These are phyloP conservation scores for Rhopalosiphum padi DNA, from an alignment of 1,140 invertebrate genomes.

Conservation along the genomic window DNA sequence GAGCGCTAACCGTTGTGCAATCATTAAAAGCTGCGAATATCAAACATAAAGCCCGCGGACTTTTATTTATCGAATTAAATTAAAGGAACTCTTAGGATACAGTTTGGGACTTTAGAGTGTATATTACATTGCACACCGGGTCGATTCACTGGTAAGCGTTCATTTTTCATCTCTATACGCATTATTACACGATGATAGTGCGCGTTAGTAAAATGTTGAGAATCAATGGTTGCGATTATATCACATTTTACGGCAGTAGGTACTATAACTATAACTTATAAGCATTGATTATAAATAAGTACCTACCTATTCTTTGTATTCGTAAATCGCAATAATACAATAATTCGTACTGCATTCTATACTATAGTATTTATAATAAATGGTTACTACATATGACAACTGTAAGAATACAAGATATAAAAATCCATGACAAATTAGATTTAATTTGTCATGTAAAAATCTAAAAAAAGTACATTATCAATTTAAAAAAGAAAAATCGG, in stretches of 20 bases:
- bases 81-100: background rate
- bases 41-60: background rate
- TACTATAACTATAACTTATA: background rate
- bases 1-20: background rate
- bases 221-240: background rate
- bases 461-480: background rate
- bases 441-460: background rate
- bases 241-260: background rate
- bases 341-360: too few species aligned
- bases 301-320: too few species aligned
- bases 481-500: background rate
- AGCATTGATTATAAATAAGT: too few species aligned
- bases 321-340: too few species aligned
- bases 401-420: too few species aligned
- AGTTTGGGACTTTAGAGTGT: too few species aligned
- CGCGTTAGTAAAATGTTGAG: background rate
- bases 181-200: background rate
- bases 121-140: background rate
- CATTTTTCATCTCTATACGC: background rate
- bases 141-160: background rate
- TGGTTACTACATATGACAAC: too few species aligned
- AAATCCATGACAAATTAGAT: too few species aligned
- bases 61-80: background rate
- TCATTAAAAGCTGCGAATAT: too few species aligned
- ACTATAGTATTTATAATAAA: too few species aligned